Percentiles rank a stretch among this genome's conserved stretches.
phyloP scores from a whole-genome alignment of 2,888 invertebrate genomes.

The Chironomus riparius region DNA sequence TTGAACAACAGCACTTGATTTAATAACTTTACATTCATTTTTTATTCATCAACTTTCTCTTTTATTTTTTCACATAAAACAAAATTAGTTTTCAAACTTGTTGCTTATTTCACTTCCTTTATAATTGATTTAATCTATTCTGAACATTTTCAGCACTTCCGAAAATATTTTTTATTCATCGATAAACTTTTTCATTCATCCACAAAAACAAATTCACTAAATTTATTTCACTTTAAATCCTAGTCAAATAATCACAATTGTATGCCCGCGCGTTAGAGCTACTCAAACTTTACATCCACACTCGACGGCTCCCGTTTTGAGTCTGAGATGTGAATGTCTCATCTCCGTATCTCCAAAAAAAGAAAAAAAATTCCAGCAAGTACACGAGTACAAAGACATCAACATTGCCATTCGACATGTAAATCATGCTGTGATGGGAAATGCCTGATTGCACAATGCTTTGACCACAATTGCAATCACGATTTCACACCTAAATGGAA shows the following conservation, averaged over 20 bases:
- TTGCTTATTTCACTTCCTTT: neutral
- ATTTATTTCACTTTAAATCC: neutral
- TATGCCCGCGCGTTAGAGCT: neutral
- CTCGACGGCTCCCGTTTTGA: neutral
- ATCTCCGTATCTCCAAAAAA: neutral
- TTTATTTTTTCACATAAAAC: no score
- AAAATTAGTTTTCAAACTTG: no score
- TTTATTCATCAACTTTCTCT: no score
- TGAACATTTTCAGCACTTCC: neutral
- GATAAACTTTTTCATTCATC: neutral
- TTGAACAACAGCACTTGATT: no score
- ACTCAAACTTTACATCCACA: neutral
- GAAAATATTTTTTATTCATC: neutral
- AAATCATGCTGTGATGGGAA: neutral
- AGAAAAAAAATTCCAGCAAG: neutral
- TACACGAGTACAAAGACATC: neutral
- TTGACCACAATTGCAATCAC: neutral
- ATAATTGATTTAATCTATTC: neutral
- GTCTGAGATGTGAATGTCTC: conserved; percentile 10
- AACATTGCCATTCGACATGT: neutral
- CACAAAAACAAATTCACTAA: neutral
- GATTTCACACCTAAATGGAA: neutral
- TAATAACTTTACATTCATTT: no score
- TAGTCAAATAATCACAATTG: neutral
- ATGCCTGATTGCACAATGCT: neutral